A percentile compares a stretch with the other conserved stretches of the same genome.
These are phyloP conservation scores for Tachysurus vachellii DNA, from an alignment of 2,113 vertebrate genomes.

Conservation along the genomic window DNA sequence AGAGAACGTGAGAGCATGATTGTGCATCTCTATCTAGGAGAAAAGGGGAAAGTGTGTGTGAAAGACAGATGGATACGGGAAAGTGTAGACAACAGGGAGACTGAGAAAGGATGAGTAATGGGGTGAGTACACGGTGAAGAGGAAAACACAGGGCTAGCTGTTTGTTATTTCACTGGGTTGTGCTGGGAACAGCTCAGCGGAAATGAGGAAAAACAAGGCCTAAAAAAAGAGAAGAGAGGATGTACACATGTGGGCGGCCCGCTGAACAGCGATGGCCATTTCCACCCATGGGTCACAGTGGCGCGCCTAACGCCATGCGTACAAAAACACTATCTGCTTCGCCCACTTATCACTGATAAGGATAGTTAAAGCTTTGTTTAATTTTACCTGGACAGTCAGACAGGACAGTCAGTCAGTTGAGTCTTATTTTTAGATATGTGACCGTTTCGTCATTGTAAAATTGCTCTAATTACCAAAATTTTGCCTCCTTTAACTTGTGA, in stretches of 20 bases:
- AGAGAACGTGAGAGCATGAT: neutral
- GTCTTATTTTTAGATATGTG: slow-evolving; percentile 35
- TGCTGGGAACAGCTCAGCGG: slow-evolving; percentile 54
- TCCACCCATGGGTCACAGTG: slow-evolving; percentile 40
- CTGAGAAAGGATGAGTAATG: neutral
- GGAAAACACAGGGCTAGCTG: slow-evolving; percentile 42
- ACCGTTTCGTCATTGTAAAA: neutral
- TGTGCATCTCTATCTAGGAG: neutral
- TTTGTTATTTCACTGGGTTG: slow-evolving; percentile 56
- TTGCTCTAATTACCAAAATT: neutral
- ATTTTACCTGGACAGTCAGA: neutral
- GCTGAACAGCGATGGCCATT: slow-evolving; percentile 35
- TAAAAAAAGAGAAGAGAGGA: slow-evolving; percentile 52
- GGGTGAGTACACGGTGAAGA: slow-evolving; percentile 21
- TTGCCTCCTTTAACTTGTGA: neutral
- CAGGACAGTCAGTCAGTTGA: slow-evolving; percentile 17
- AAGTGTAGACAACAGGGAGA: slow-evolving; percentile 3
- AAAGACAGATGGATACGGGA: slow-evolving; percentile 18
- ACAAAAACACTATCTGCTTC: slow-evolving; percentile 41
- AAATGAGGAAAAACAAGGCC: slow-evolving; percentile 50
- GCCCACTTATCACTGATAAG: slow-evolving; percentile 46
- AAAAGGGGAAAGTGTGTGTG: neutral
- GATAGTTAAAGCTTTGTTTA: slow-evolving; percentile 9
- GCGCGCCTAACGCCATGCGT: slow-evolving; percentile 4
- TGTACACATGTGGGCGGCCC: slow-evolving; percentile 42